Evolutionary conservation across 2,888 invertebrate genomes (phyloP).

Genomic region (Acanthococcus lagerstroemiae): DNA sequence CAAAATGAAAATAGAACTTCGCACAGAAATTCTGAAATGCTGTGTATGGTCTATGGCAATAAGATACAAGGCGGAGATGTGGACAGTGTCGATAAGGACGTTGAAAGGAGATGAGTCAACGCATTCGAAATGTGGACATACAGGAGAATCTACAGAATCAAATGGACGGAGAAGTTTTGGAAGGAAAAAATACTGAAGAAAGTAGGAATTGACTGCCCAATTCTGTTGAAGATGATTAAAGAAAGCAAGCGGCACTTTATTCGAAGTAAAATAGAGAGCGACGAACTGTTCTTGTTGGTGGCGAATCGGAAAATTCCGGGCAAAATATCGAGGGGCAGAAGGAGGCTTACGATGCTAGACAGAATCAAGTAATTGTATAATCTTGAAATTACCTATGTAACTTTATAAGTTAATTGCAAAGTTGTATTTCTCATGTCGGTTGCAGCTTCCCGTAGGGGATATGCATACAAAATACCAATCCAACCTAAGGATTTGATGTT

Average conservation of each 20-base stretch:
- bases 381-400: neutral
- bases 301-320: neutral
- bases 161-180: neutral
- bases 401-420: neutral
- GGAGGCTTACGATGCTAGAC: neutral
- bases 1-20: too few relatives aligned
- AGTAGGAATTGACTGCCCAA: neutral
- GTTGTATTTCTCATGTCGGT: neutral
- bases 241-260: neutral
- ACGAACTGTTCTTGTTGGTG: neutral
- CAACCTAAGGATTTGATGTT: too few relatives aligned
- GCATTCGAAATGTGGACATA: neutral
- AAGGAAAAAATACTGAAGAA: neutral
- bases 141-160: neutral
- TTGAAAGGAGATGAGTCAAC: neutral
- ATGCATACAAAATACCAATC: neutral
- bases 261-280: neutral
- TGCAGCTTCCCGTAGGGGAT: neutral
- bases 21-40: neutral
- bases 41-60: neutral
- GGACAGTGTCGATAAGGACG: neutral
- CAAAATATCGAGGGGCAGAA: neutral
- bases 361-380: neutral
- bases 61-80: neutral
- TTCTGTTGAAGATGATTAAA: neutral